Conservation (phyloP, 2,888 invertebrate genomes). For the Pristionchus mayeri region DNA sequence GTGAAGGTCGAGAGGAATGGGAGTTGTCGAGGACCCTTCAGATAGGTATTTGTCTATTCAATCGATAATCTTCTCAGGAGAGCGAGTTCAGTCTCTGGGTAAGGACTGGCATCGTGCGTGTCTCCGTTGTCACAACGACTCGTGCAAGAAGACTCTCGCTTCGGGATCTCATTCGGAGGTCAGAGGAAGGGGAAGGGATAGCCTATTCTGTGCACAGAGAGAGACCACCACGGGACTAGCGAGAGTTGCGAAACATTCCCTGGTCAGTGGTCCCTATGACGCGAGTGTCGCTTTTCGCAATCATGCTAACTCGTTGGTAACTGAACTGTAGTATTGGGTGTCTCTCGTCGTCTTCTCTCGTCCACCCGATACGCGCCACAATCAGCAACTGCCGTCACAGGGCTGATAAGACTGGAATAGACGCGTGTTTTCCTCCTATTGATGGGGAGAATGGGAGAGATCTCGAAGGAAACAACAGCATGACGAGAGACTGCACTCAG, state of each 20-base stretch:
- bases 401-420: conserved; percentile 1
- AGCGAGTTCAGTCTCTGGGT: conserved; percentile 83
- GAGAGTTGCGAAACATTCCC: not conserved
- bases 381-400: not conserved
- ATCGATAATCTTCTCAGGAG: conserved; percentile 79
- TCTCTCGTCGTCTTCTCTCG: not conserved
- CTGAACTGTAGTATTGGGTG: not conserved
- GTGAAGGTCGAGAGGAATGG: not conserved
- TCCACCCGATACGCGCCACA: not conserved
- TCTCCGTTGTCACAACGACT: conserved; percentile 81
- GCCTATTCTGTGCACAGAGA: no score
- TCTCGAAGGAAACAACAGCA: not conserved
- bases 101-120: conserved; percentile 84
- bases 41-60: not conserved
- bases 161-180: conserved; percentile 82
- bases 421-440: not conserved
- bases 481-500: not conserved
- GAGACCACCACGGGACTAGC: no score
- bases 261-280: not conserved
- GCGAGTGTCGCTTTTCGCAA: not conserved
- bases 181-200: not conserved
- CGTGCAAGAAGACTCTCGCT: conserved; percentile 83
- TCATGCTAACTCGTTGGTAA: not conserved
- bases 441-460: not conserved
- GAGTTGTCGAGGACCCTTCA: not conserved